A percentile compares a stretch with the other conserved stretches of the same genome.
phyloP scores from a whole-genome alignment of 2,888 invertebrate genomes.

The Mesoligia furuncula region DNA sequence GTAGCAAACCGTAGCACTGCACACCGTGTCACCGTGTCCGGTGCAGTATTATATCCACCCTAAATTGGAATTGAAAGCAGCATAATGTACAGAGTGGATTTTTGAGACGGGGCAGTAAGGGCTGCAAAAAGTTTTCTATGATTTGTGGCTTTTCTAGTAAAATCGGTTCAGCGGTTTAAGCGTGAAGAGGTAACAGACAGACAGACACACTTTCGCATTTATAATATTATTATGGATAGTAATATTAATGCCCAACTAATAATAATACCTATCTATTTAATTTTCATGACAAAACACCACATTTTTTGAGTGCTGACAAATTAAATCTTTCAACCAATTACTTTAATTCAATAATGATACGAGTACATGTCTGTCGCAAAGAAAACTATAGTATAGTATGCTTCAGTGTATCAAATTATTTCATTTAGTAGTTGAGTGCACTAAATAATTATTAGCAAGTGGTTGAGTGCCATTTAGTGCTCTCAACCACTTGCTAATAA shows the following conservation, averaged over 20 bases:
- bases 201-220: too few species aligned
- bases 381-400: neutral
- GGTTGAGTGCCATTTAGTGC: neutral
- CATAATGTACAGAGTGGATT: neutral
- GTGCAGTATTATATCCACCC: neutral
- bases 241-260: neutral
- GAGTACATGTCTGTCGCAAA: neutral
- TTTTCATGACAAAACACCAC: neutral
- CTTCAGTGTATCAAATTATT: too few species aligned
- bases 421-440: neutral
- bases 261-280: neutral
- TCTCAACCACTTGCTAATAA: too few species aligned
- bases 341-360: neutral
- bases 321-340: neutral
- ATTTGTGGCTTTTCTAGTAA: neutral
- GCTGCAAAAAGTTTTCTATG: neutral
- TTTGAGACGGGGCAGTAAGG: too few species aligned
- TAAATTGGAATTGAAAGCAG: neutral
- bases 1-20: neutral
- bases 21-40: neutral
- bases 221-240: neutral
- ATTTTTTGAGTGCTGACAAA: neutral
- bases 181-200: too few species aligned
- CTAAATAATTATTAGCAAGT: neutral
- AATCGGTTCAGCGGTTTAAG: too few species aligned